Percentiles rank a stretch among this genome's conserved stretches.
These are phyloP conservation scores for Leucopternis melanops DNA, from an alignment of 2,113 vertebrate species.

Conservation along the genomic window DNA sequence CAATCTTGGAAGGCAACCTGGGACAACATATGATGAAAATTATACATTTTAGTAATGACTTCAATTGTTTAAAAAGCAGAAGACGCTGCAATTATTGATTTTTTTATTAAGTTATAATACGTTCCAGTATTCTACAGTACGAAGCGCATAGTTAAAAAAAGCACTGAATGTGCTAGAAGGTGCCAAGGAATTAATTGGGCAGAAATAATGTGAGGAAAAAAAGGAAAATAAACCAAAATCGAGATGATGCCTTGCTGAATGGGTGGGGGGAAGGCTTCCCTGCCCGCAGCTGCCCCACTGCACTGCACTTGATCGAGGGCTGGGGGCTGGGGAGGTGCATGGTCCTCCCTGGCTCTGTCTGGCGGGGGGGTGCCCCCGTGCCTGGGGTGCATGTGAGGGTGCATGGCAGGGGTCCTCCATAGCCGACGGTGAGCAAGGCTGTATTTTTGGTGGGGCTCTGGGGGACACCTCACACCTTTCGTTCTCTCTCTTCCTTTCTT, in stretches of 20 bases:
- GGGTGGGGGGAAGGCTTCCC: not conserved
- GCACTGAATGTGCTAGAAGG: too few species aligned
- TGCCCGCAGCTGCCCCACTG: not conserved
- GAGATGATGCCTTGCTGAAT: not conserved
- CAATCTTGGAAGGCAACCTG: not conserved
- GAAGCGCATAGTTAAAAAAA: too few species aligned
- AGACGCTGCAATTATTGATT: not conserved
- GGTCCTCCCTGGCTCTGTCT: not conserved
- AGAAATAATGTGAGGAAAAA: not conserved
- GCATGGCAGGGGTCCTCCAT: not conserved
- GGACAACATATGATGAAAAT: not conserved
- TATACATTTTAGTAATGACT: not conserved
- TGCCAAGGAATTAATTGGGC: not conserved
- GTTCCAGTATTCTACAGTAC: too few species aligned
- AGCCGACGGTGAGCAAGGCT: not conserved
- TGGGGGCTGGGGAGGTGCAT: not conserved
- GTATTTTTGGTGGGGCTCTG: not conserved
- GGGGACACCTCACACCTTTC: fast-evolving
- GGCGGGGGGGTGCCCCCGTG: not conserved
- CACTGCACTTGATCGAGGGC: constrained; percentile 36
- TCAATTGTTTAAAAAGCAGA: not conserved
- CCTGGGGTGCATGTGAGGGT: not conserved
- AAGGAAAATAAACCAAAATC: not conserved
- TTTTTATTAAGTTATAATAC: not conserved
- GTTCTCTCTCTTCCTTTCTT: not conserved